Percentiles rank a stretch among this genome's conserved stretches.
Conservation (phyloP, 2,888 invertebrate genomes). For the Microdon myrmicae region DNA sequence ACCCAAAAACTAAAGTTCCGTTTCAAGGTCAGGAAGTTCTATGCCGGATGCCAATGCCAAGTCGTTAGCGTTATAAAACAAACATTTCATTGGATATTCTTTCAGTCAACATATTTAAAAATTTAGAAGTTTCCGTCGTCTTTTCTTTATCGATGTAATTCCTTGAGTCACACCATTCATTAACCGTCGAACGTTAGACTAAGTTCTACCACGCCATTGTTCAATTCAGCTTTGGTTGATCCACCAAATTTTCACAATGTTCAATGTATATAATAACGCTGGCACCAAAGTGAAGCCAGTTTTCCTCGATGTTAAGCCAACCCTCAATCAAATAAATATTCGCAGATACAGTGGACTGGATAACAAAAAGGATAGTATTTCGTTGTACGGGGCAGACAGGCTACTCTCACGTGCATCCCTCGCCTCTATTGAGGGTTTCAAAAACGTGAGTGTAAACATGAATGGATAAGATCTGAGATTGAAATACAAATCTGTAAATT, state of each 20-base stretch:
- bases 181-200: conserved; percentile 11
- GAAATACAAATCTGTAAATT: neutral
- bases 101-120: conserved; percentile 33
- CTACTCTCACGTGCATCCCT: conserved; percentile 58
- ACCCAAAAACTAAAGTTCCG: too few species aligned
- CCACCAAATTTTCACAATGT: conserved; percentile 56
- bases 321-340: conserved; percentile 55
- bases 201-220: too few species aligned
- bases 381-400: conserved; percentile 53
- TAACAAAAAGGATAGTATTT: conserved; percentile 58
- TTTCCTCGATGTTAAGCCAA: conserved; percentile 64
- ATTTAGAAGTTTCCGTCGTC: neutral
- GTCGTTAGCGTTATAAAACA: conserved; percentile 41
- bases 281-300: conserved; percentile 60
- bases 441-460: conserved; percentile 57
- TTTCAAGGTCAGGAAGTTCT: too few species aligned
- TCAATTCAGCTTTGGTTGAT: too few species aligned
- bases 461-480: neutral
- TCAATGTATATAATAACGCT: conserved; percentile 58
- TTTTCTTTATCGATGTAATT: conserved; percentile 6
- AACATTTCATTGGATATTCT: conserved; percentile 30
- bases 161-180: too few species aligned
- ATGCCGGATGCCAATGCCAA: too few species aligned
- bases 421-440: conserved; percentile 56
- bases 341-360: conserved; percentile 60